A percentile compares a stretch with the other conserved stretches of the same genome.
phyloP scores from a whole-genome alignment of 2,113 vertebrate species.

The Lampris incognitus region DNA sequence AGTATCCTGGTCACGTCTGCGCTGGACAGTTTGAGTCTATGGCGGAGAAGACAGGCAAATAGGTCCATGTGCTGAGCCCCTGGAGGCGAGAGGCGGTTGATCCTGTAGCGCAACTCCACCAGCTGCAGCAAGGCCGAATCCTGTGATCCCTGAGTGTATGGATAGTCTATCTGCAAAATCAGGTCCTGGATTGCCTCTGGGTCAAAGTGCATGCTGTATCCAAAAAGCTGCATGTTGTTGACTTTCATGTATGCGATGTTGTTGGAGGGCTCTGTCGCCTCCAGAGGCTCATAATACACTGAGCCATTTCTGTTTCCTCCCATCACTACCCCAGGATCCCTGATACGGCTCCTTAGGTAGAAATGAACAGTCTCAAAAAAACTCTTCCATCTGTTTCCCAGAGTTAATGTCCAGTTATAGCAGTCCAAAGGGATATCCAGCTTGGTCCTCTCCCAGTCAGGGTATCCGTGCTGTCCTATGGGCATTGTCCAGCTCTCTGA shows the following conservation, averaged over 20 bases:
- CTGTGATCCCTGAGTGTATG: constrained; percentile 96
- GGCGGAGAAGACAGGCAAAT: constrained; percentile 94
- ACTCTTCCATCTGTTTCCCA: constrained; percentile 98
- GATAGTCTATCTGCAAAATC: constrained; percentile 97
- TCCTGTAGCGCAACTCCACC: constrained; percentile 93
- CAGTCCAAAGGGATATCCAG: constrained; percentile 92
- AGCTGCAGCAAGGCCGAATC: constrained; percentile 95
- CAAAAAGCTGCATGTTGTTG: constrained; percentile 94
- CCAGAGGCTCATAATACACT: constrained; percentile 86
- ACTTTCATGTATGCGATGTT: constrained; percentile 96
- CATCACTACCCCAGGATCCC: constrained; percentile 71
- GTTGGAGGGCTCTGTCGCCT: constrained; percentile 87
- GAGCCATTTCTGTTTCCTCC: constrained; percentile 80
- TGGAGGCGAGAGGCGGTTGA: constrained; percentile 94
- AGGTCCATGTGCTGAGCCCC: constrained; percentile 91
- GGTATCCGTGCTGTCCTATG: constrained; percentile 89
- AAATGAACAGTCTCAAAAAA: constrained; percentile 99
- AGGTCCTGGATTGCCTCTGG: constrained; percentile 95
- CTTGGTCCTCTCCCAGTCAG: constrained; percentile 94
- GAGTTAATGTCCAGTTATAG: constrained; percentile 95
- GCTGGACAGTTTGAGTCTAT: constrained; percentile 93
- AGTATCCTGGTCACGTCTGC: constrained; percentile 95
- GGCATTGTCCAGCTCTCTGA: constrained; percentile 99
- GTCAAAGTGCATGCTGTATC: constrained; percentile 97
- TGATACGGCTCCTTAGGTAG: constrained; percentile 93